Base-by-base conservation (phyloP, 2,113 vertebrate genomes). In the Daboia siamensis region DNA sequence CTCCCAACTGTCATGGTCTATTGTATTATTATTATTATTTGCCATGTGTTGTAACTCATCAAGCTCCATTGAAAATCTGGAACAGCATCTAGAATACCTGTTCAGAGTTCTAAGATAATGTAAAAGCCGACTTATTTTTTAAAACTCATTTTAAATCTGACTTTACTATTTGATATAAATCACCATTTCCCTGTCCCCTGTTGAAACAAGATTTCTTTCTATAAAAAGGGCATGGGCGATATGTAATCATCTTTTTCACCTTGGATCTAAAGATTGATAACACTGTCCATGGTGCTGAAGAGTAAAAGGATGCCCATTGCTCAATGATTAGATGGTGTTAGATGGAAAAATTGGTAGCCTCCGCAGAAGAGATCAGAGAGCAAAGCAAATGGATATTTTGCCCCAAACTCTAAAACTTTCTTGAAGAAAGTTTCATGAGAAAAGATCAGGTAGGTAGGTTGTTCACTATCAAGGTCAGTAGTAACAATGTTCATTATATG, bases 21-120 rank as follows among this genome's bases (percentile, higher is more conserved):
- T 4, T 52, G 39, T 93, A 87, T n/a, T 89, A 88, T 4, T 90
- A 10, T 46, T 24, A 86, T 89, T 90, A 89, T 95, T 93, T 0
- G 1, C 84, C 69, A 93, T 89, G 13, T 90, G 20, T 44, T 54
- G 69, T 93, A 92, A 91, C 54, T 87, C 24, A 4, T 95, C 44
- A 56, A 55, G n/a, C 80, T 87, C 12, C 29, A 2, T 85, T 59
- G n/a, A 21, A 6, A 86, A 33, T 91, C 33, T 54, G 26, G 17
- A 90, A 10, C 90, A 52, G 20, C 54, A 89, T 90, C 92, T 93
- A 9, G 8, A 29, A 51, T 1, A 7, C 20, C 55, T 46, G 4
- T 57, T 87, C 57, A 92, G 2, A 5, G 26, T 20, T 21, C 74
- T 17, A 86, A 56, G 54, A 29, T 24, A 46, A 61, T 74, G 23